Conservation (phyloP, 2,797 vertebrate genomes). For the Sebastes ruberrimus region DNA sequence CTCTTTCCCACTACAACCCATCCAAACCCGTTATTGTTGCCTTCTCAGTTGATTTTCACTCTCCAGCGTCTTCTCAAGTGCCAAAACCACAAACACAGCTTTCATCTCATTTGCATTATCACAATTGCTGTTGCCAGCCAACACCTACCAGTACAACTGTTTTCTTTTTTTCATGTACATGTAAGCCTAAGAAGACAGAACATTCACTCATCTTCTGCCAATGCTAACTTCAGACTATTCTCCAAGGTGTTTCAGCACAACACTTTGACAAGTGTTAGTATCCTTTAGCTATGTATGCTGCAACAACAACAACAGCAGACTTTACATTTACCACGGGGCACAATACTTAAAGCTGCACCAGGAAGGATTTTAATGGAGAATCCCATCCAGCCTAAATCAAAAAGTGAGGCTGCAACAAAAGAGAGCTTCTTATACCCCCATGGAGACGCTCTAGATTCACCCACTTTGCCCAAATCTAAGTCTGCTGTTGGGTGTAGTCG, state of each 20-base stretch:
- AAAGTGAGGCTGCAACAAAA: slow-evolving; percentile 38
- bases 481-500: neutral
- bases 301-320: slow-evolving; percentile 41
- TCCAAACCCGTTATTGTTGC: slow-evolving; percentile 20
- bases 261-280: slow-evolving; percentile 52
- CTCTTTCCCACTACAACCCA: slow-evolving; percentile 3
- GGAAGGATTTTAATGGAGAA: slow-evolving; percentile 30
- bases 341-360: slow-evolving; percentile 34
- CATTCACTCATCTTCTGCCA: slow-evolving; percentile 59
- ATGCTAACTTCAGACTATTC: slow-evolving; percentile 49
- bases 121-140: slow-evolving; percentile 50
- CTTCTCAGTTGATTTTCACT: slow-evolving; percentile 69
- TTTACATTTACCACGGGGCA: slow-evolving; percentile 53
- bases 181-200: slow-evolving; percentile 39
- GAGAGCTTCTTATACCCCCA: slow-evolving; percentile 27
- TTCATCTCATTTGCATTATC: slow-evolving; percentile 66
- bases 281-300: slow-evolving; percentile 50
- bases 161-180: slow-evolving; percentile 24
- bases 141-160: slow-evolving; percentile 49
- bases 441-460: slow-evolving; percentile 44
- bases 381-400: slow-evolving; percentile 21
- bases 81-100: slow-evolving; percentile 60
- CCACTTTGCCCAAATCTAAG: slow-evolving; percentile 18
- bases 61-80: slow-evolving; percentile 39
- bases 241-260: slow-evolving; percentile 58